These are phyloP conservation scores for Rhagium mordax DNA, from an alignment of 2,888 invertebrate genomes.

Conservation along the genomic window DNA sequence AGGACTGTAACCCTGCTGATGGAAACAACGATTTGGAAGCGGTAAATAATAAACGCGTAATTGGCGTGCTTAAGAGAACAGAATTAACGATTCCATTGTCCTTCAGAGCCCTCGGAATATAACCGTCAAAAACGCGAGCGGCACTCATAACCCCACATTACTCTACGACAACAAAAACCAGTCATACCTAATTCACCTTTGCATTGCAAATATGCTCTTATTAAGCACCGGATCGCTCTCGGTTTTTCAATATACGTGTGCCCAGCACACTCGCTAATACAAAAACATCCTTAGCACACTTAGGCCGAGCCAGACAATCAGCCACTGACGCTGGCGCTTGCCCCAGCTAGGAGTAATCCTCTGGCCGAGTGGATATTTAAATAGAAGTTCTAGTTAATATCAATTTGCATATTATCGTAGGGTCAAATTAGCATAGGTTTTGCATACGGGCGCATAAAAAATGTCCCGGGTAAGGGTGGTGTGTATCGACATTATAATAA, in stretches of 20 bases:
- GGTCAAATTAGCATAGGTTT: conserved; percentile 54
- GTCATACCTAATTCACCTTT: conserved; percentile 40
- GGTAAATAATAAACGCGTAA: too few relatives aligned
- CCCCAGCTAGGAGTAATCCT: background rate
- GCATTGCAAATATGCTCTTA: conserved; percentile 34
- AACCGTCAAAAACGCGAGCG: conserved; percentile 22
- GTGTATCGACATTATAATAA: conserved; percentile 48
- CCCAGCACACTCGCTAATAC: conserved; percentile 31
- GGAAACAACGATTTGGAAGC: too few relatives aligned
- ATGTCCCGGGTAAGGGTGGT: conserved; percentile 49
- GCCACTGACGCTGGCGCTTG: background rate
- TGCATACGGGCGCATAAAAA: conserved; percentile 51
- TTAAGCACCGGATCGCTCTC: conserved; percentile 38
- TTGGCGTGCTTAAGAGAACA: background rate
- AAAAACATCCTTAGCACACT: conserved; percentile 38
- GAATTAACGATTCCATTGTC: conserved; percentile 10
- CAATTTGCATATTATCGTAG: conserved; percentile 48
- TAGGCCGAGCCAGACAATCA: conserved; percentile 27
- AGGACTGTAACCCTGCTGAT: too few relatives aligned
- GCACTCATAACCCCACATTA: conserved; percentile 36
- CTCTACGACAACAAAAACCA: conserved; percentile 36
- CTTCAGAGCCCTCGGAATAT: background rate
- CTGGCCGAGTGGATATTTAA: conserved; percentile 41
- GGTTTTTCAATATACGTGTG: conserved; percentile 37
- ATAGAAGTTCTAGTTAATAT: conserved; percentile 41